Evolutionary conservation across 2,888 invertebrate species (phyloP).

Genomic region (Bugulina stolonifera): DNA sequence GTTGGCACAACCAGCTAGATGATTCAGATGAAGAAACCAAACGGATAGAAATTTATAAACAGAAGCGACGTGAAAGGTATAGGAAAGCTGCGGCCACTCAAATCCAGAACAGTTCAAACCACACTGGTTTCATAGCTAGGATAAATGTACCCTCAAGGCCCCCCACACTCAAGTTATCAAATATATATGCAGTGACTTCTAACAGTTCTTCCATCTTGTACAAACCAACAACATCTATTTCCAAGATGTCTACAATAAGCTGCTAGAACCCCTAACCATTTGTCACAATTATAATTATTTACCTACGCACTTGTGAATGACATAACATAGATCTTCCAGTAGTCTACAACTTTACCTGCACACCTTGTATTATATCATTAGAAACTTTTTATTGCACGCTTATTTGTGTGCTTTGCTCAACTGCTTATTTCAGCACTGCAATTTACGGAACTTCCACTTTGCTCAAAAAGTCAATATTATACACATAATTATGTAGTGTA

Average conservation of each 20-base stretch:
- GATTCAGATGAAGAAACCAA: background rate
- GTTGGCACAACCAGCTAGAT: slow-evolving; percentile 13
- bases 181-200: background rate
- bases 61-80: background rate
- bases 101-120: background rate
- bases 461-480: too few relatives aligned
- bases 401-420: too few relatives aligned
- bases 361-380: too few relatives aligned
- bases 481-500: too few relatives aligned
- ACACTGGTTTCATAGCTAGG: background rate
- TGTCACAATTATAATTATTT: too few relatives aligned
- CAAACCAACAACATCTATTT: background rate
- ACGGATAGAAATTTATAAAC: slow-evolving; percentile 6
- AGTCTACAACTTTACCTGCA: too few relatives aligned
- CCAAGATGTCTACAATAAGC: background rate
- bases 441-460: too few relatives aligned
- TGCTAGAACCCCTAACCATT: too few relatives aligned
- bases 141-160: background rate
- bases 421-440: too few relatives aligned
- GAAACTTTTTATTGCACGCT: too few relatives aligned
- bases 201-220: background rate
- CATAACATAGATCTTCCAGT: too few relatives aligned
- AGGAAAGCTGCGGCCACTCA: background rate
- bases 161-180: background rate
- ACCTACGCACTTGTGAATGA: too few relatives aligned